Conservation (phyloP, 1,140 invertebrate species). For the Conopomorpha cramerella region DNA sequence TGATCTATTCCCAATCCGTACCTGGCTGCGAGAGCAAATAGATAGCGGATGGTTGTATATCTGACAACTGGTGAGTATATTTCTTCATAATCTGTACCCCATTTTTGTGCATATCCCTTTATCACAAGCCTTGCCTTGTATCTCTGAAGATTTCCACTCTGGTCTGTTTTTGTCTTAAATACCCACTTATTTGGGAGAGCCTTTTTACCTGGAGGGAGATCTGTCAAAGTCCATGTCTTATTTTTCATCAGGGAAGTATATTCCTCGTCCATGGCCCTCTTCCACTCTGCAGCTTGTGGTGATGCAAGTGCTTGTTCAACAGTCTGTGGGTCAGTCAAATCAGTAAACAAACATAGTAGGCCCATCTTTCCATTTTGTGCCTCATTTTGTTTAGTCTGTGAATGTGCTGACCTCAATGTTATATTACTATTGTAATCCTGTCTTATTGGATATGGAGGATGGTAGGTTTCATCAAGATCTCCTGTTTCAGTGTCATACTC, state of each 20-base stretch:
- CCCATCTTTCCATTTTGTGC: slow-evolving; percentile 3
- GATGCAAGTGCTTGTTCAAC: slow-evolving; percentile 20
- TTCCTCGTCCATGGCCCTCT: slow-evolving; percentile 31
- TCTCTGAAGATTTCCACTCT: slow-evolving; percentile 5
- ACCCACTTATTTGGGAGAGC: slow-evolving; percentile 11
- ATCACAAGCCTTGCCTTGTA: slow-evolving; percentile 17
- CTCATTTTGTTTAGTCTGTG: no score
- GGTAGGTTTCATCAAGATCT: slow-evolving; percentile 5
- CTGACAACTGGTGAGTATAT: slow-evolving; percentile 18
- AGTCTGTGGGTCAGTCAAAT: slow-evolving; percentile 10
- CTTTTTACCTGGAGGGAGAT: slow-evolving; percentile 14
- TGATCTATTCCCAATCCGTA: slow-evolving; percentile 19
- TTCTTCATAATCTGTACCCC: slow-evolving; percentile 18
- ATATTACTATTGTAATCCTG: background rate
- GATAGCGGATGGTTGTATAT: slow-evolving; percentile 11
- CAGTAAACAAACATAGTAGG: slow-evolving; percentile 3
- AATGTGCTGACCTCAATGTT: slow-evolving; percentile 3
- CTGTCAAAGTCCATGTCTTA: slow-evolving; percentile 30
- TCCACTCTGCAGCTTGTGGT: slow-evolving; percentile 19
- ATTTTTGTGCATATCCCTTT: slow-evolving; percentile 16
- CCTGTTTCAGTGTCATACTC: no score
- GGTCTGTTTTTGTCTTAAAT: slow-evolving; percentile 10
- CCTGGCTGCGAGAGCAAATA: slow-evolving; percentile 19
- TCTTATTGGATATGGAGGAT: slow-evolving; percentile 1
- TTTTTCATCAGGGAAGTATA: slow-evolving; percentile 23